Conservation (phyloP, 2,113 vertebrate species). For the Syrrhaptes paradoxus region DNA sequence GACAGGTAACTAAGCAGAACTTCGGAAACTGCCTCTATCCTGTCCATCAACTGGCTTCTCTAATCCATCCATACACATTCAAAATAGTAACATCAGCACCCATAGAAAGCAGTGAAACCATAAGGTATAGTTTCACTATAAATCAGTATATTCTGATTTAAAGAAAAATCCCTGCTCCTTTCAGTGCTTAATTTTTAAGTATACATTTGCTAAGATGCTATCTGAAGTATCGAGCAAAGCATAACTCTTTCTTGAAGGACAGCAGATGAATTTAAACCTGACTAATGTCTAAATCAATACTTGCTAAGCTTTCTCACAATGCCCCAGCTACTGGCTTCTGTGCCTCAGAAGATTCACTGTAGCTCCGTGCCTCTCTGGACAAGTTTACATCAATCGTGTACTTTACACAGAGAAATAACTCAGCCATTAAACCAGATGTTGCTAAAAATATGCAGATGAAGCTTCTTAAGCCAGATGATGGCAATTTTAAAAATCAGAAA, state of each 20-base stretch:
- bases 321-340: background rate
- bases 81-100: background rate
- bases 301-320: background rate
- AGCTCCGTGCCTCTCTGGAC: background rate
- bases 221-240: background rate
- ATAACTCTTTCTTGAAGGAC: background rate
- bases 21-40: background rate
- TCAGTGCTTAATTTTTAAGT: background rate
- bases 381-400: background rate
- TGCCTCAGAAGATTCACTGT: background rate
- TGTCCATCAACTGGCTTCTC: background rate
- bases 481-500: background rate
- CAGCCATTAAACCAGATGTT: slow-evolving; percentile 3
- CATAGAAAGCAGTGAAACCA: background rate
- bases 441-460: background rate
- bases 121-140: background rate
- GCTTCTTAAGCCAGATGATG: background rate
- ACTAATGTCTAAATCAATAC: background rate
- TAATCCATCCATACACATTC: background rate
- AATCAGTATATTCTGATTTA: background rate
- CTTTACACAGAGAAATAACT: background rate
- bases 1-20: background rate
- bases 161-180: background rate
- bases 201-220: background rate
- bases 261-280: background rate